These are phyloP conservation scores for Cheilinus undulatus DNA, from an alignment of 2,113 vertebrate genomes.

Conservation along the genomic window DNA sequence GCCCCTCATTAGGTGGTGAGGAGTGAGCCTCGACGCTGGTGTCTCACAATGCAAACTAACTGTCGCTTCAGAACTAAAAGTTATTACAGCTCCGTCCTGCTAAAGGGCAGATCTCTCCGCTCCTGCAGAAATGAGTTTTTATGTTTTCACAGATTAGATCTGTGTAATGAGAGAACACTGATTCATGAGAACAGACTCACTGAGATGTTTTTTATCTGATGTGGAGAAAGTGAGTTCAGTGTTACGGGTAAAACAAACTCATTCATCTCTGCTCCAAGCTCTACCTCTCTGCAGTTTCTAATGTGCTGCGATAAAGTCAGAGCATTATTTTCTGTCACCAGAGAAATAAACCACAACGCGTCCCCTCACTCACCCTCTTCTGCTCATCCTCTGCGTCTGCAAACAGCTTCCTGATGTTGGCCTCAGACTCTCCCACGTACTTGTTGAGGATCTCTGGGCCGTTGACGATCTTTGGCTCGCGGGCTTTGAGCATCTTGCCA, in stretches of 20 bases:
- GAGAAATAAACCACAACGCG: background rate
- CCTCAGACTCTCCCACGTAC: constrained; percentile 96
- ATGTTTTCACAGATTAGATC: constrained; percentile 32
- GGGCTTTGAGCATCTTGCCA: constrained; percentile 97
- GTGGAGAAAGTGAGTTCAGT: background rate
- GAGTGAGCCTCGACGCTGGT: constrained; percentile 76
- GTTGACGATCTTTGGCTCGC: constrained; percentile 97
- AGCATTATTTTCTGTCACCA: background rate
- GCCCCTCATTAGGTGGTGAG: constrained; percentile 84
- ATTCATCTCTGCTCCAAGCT: background rate
- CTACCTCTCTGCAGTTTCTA: background rate
- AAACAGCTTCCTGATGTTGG: constrained; percentile 97
- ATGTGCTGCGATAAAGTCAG: background rate
- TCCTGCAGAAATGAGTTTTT: constrained; percentile 68
- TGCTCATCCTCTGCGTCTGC: constrained; percentile 98
- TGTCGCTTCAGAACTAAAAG: constrained; percentile 29
- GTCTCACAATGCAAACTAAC: constrained; percentile 58
- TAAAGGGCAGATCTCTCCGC: constrained; percentile 80
- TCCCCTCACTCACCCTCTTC: constrained; percentile 86
- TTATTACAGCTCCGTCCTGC: constrained; percentile 54
- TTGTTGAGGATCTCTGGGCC: constrained; percentile 98
- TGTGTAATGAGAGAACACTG: constrained; percentile 4
- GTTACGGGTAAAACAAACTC: background rate
- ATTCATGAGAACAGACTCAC: background rate
- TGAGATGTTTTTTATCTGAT: background rate